Base-by-base conservation (phyloP, 2,888 invertebrate genomes). In the Clistopyga incitator region DNA sequence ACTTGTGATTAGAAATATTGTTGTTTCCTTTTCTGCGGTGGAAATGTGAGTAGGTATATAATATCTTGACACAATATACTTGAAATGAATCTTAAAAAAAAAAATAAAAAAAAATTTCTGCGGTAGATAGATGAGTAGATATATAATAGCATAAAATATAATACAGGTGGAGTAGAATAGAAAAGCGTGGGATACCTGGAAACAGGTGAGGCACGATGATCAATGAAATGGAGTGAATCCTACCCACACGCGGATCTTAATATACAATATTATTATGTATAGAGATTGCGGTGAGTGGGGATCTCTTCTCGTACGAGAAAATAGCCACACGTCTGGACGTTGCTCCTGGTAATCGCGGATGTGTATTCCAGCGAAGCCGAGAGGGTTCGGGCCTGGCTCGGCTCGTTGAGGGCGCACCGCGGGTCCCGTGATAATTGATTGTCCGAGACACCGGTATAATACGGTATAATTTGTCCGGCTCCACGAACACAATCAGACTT, bases 391-490 rank as follows among this genome's bases (percentile, higher is more conserved):
- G 70, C 78, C 70, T 74, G 78, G 78, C 70, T 85, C 76, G 85
- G 47, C 78, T 71, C 77, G 84, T 84, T 78, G 81, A 81, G 81
- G 64, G 82, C 71, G 80, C 85, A 84, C 82, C 82, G 84, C 86
- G 85, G 81, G 84, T 74, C 82, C 71, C 84, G 79, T 74, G 82
- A 89, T 92, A 92, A 92, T 92, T 93, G 91, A 92, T 92, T 90
- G 92, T 89, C 92, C 88, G 92, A 91, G 92, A 90, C 90, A 90
- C 87, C 89, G 89, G 90, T 86, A 93, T 92, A 92, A 93, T 92
- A 90, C 90, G 84, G 90, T 90, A 90, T 91, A 91, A 93, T 93
- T 93, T 93, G 92, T 92, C 92, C 92, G 87, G 89, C 89, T 91
- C 90, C 89, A 88, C 90, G 90, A 89, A 89, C 91, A 92, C 92